Evolutionary conservation across 2,888 invertebrate species (phyloP).

Genomic region (Harpalus rufipes): DNA sequence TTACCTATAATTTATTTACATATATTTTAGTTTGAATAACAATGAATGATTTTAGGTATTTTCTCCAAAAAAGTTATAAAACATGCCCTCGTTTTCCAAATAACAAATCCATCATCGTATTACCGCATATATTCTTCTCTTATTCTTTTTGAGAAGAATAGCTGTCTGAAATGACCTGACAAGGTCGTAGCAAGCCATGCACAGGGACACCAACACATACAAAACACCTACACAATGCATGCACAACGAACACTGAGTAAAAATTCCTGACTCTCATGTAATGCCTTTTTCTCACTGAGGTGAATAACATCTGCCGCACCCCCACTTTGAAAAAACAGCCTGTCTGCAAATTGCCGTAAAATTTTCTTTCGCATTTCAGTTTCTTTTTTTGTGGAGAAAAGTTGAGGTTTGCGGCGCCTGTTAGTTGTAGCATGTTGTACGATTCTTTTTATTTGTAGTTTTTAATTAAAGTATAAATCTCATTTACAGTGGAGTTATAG

Average conservation of each 20-base stretch:
- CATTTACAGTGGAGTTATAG: not conserved
- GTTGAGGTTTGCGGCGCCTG: not conserved
- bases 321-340: not conserved
- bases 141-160: not conserved
- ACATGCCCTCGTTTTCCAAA: not conserved
- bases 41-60: no score
- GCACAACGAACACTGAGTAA: not conserved
- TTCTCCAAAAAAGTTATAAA: no score
- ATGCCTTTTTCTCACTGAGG: not conserved
- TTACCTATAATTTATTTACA: no score
- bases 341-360: conserved; percentile 16
- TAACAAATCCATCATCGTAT: not conserved
- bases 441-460: not conserved
- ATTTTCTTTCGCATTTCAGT: conserved; percentile 10
- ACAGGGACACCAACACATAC: not conserved
- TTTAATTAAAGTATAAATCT: not conserved
- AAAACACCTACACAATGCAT: not conserved
- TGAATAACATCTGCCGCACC: not conserved
- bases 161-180: not conserved
- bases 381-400: not conserved
- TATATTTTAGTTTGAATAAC: no score
- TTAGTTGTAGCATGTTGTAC: not conserved
- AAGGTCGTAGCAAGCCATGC: conserved; percentile 4
- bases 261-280: not conserved
- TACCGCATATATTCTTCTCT: not conserved